Percentiles rank a stretch among this genome's conserved stretches.
Conservation (phyloP, 2,113 vertebrate species). For the Barbus barbus region DNA sequence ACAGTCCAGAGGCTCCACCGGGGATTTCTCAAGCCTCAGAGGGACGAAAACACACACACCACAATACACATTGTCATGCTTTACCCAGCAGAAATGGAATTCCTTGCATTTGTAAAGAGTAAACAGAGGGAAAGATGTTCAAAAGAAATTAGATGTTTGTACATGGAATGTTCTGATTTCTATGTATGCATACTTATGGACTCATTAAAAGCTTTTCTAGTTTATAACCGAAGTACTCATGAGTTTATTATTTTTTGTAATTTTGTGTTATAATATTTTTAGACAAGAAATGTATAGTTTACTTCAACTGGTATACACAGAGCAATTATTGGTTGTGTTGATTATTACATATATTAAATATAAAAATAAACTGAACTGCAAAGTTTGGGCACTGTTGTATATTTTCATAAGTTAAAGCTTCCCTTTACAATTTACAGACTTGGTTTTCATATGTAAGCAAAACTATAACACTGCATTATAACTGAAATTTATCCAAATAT, state of each 20-base stretch:
- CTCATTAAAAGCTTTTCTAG: background rate
- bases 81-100: slow-evolving; percentile 59
- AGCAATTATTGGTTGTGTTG: background rate
- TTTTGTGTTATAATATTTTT: background rate
- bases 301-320: background rate
- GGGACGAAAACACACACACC: slow-evolving; percentile 59
- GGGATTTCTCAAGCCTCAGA: slow-evolving; percentile 80
- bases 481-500: background rate
- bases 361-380: background rate
- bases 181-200: background rate
- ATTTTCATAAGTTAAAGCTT: background rate
- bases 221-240: background rate
- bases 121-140: slow-evolving; percentile 53
- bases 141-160: slow-evolving; percentile 58
- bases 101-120: slow-evolving; percentile 76
- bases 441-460: background rate
- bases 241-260: background rate
- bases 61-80: slow-evolving; percentile 44
- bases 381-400: background rate
- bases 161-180: background rate
- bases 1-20: slow-evolving; percentile 66
- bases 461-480: background rate
- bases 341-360: background rate
- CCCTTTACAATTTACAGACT: background rate
- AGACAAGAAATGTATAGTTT: background rate